Evolutionary conservation across 2,113 vertebrate species (phyloP), one percentile per base, ranked within the genome.

Genomic region (Erythrocebus patas): DNA sequence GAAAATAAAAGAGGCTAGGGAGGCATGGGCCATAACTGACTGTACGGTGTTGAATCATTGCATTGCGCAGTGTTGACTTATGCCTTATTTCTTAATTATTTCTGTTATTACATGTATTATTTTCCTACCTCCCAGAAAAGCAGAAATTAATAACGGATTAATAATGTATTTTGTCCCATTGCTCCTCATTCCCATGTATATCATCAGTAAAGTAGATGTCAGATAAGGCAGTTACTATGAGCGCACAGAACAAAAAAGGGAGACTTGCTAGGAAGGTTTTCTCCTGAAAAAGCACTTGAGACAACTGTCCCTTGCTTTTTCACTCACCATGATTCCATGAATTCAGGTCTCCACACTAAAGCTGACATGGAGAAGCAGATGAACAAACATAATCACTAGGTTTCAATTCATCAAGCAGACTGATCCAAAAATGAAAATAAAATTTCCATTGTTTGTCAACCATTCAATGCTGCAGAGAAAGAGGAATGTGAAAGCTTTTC

Each of bases 81-180:
- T 73, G 6, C 25, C 91, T 43, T 89, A 0, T 38, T 85, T 97
- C 96, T 96, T 97, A n/a, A 92, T 93, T 93, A 93, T 94, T 85
- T 52, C 72, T 89, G n/a, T 80, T n/a, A 76, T 79, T 83, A 48
- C 43, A 61, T 82, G 43, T 86, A 82, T 85, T 97, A 92, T 96
- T 95, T 78, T 64, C 68, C 12, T 43, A 94, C 38, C 40, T 97
- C 97, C 48, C 32, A 87, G 59, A 75, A 95, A 43, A 96, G 82
- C 35, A 93, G 84, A 97, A 40, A 4, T 96, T 70, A 97, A 96
- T 73, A 84, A 52, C 30, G 6, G 27, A 64, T 64, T 45, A 61
- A 20, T 89, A 96, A 72, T 38, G 27, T 22, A 68, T 4, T 23
- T 87, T 20, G 50, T 94, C 66, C 93, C 50, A 70, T 93, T 93